A percentile compares a stretch with the other conserved stretches of the same genome.
Evolutionary conservation across 2,888 invertebrate species (phyloP).

Genomic region (Eucriotettix oculatus): DNA sequence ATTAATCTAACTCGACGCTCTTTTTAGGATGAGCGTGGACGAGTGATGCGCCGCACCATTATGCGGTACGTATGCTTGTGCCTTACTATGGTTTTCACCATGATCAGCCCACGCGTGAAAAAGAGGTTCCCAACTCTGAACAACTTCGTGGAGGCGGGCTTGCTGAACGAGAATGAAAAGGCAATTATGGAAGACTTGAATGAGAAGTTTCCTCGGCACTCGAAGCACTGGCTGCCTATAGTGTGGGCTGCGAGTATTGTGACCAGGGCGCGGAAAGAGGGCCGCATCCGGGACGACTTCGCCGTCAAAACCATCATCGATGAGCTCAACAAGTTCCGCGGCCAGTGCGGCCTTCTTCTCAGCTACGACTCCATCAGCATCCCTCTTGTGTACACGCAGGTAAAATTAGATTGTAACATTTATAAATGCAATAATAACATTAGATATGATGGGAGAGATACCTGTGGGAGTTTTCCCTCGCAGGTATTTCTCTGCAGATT

Average conservation of each 20-base stretch:
- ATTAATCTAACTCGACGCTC: too few species aligned
- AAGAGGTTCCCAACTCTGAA: slow-evolving; percentile 72
- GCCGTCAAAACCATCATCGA: slow-evolving; percentile 83
- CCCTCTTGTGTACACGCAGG: slow-evolving; percentile 69
- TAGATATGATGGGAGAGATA: too few species aligned
- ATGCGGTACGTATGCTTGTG: slow-evolving; percentile 70
- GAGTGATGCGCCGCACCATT: slow-evolving; percentile 66
- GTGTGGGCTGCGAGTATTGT: slow-evolving; percentile 86
- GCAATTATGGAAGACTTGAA: slow-evolving; percentile 62
- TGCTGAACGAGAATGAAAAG: slow-evolving; percentile 66
- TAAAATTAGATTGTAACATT: slow-evolving; percentile 9
- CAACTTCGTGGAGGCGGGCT: slow-evolving; percentile 70
- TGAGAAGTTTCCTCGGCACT: slow-evolving; percentile 63
- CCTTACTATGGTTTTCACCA: slow-evolving; percentile 72
- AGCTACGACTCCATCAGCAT: slow-evolving; percentile 66
- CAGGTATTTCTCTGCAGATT: too few species aligned
- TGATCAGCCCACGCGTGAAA: slow-evolving; percentile 75
- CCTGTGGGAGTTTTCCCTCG: too few species aligned
- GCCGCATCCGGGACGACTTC: slow-evolving; percentile 76
- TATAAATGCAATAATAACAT: too few species aligned
- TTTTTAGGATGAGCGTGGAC: slow-evolving; percentile 53
- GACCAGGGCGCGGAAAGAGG: slow-evolving; percentile 76
- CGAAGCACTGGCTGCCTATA: slow-evolving; percentile 81
- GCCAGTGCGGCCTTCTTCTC: slow-evolving; percentile 56
- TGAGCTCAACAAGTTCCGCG: slow-evolving; percentile 70